Evolutionary conservation across 2,113 vertebrate genomes (phyloP), one percentile per base, ranked within the genome.

Genomic region (Potamarius usumacintae): DNA sequence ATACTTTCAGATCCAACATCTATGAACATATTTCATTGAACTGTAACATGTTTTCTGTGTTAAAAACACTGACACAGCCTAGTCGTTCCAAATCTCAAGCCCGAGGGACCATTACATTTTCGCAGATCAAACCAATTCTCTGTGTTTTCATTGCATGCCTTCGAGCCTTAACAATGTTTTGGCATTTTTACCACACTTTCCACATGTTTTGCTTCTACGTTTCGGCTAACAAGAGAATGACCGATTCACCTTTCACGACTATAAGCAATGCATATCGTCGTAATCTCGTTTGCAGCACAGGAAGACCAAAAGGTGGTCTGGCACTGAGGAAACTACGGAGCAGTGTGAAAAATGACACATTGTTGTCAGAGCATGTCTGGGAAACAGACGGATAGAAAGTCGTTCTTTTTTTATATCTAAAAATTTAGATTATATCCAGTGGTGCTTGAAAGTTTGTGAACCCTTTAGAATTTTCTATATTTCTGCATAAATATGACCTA

Each of bases 311-410:
- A 80, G 80, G 69, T 77, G 52, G 77, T 77, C 67, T 88, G 87
- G 62, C 84, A 90, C 72, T 85, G 76, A 78, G 72, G 78, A 85
- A 86, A 77, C 86, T 85, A 88, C 82, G 34, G 81, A 69, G 58
- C 53, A 88, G 90, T 92, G 90, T 90, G 82, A 91, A 86, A 89
- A 88, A 87, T 74, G 82, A 89, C 91, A 91, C 85, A 82, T 76
- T 88, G 87, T 84, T 85, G 84, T 87, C 87, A 91, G 82, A 69
- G 52, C 83, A 67, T 52, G 82, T 53, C 60, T 83, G 81, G 81
- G 34, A 83, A 65, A 50, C 60, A 50, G 42, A 83, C 7, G 4
- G 71, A 79, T 50, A 77, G 34, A 48, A 48, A 48, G 69, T 72
- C 18, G 34, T 48, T 14, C 10, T 0, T 53, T 25, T 53, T 62